Evolutionary conservation across 2,888 invertebrate genomes (phyloP).

Genomic region (Campoletis raptor): DNA sequence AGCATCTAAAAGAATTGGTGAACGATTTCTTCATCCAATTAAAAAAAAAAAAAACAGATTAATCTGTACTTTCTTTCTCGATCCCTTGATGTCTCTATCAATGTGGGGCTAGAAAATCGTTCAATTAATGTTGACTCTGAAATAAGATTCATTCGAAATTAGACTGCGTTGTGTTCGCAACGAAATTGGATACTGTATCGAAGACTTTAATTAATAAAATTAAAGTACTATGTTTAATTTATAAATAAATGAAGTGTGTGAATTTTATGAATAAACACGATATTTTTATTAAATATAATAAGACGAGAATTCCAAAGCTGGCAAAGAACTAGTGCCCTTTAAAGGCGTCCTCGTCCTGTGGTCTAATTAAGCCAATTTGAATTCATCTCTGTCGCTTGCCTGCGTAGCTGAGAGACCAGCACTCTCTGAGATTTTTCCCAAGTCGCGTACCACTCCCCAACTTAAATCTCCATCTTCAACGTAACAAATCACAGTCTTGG

Average conservation of each 20-base stretch:
- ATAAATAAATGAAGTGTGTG: too few species aligned
- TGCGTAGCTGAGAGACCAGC: not conserved
- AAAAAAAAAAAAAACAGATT: not conserved
- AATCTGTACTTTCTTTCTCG: not conserved
- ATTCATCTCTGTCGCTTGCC: constrained; percentile 30
- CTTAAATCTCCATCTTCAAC: constrained; percentile 38
- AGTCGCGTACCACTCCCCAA: constrained; percentile 2
- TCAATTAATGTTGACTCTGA: not conserved
- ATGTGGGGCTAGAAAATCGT: not conserved
- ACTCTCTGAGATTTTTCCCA: constrained; percentile 3
- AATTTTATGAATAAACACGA: not conserved
- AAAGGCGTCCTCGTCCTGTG: constrained; percentile 13
- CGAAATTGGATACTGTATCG: not conserved
- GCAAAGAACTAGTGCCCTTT: not conserved
- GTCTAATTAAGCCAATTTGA: constrained; percentile 36
- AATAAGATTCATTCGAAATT: not conserved
- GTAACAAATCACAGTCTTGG: constrained; percentile 41
- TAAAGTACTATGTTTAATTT: not conserved
- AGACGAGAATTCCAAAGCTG: not conserved
- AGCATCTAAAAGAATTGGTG: not conserved
- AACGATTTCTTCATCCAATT: not conserved
- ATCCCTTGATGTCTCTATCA: not conserved
- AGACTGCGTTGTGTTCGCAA: not conserved
- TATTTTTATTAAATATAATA: not conserved
- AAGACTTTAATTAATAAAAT: not conserved